Base-by-base conservation (phyloP, 2,888 invertebrate species). In the Xestia c-nigrum region DNA sequence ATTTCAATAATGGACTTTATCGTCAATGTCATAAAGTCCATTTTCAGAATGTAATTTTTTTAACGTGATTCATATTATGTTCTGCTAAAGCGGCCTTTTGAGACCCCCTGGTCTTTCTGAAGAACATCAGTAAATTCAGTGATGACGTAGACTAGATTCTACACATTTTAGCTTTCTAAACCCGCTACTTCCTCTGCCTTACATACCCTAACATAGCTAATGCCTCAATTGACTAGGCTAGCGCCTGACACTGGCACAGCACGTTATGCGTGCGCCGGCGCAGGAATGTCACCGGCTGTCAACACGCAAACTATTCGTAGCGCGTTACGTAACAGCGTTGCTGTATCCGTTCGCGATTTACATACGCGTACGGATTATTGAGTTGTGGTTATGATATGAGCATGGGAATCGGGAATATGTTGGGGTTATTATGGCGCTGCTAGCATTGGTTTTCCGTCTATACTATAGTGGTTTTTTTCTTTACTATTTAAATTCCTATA, bases 201-300 rank as follows among this genome's bases (percentile, higher is more conserved):
- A 73, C 52, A 7, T 50, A 12, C 16, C 19, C 12, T 14, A 2
- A 68, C 61, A 43, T 40, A 65, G 64, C 61, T 72, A 83, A 74
- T 78, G 71, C 83, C 68, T 74, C 71, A 74, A 85, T 85, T 50
- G 79, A 70, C 74, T 72, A 72, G 64, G 71, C 71, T 84, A 74
- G 55, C 68, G 69, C 40, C 47, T 84, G 79, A 85, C 83, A 86
- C 83, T 83, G 86, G 78, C 72, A 83, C 83, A 75, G 72, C 76
- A 64, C 72, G 70, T 80, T 79, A 76, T 64, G 80, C 76, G 78
- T 80, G 70, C 80, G 87, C 85, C 46, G 59, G 76, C 84, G 76
- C 84, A 78, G 76, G 76, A 83, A 87, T 87, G 80, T 87, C 81
- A 78, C 73, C 73, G 69, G 77, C 72, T 78, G 87, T 84, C 74